Evolutionary conservation across 2,797 vertebrate species (phyloP).

Genomic region (Ctenochaetus hawaiiensis): DNA sequence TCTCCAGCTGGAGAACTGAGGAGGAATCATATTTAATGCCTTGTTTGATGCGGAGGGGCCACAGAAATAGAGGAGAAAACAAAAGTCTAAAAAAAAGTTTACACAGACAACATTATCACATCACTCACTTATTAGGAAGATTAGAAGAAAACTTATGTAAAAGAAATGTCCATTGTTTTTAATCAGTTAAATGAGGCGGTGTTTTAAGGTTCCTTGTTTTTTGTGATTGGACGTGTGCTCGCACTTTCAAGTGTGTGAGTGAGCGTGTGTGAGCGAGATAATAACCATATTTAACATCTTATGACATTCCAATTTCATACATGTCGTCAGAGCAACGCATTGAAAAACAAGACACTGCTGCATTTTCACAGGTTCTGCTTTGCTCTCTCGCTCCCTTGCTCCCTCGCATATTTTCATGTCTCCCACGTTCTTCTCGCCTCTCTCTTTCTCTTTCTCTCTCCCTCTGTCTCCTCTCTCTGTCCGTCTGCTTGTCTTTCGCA

Average conservation of each 20-base stretch:
- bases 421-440: constrained; percentile 76
- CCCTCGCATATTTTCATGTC: constrained; percentile 80
- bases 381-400: constrained; percentile 70
- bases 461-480: constrained; percentile 77
- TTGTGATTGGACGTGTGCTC: constrained; percentile 42
- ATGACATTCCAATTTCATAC: constrained; percentile 85
- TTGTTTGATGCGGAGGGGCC: constrained; percentile 77
- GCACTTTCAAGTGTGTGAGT: constrained; percentile 51
- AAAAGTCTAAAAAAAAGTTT: constrained; percentile 71
- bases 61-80: constrained; percentile 79
- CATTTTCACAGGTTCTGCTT: constrained; percentile 84
- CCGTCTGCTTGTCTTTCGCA: constrained; percentile 85
- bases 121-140: constrained; percentile 67
- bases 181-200: constrained; percentile 54
- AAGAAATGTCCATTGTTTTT: constrained; percentile 51
- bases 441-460: constrained; percentile 52
- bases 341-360: constrained; percentile 76
- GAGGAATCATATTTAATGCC: constrained; percentile 84
- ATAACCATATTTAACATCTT: constrained; percentile 84
- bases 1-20: constrained; percentile 83
- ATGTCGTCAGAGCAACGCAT: constrained; percentile 79
- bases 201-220: constrained; percentile 47
- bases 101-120: constrained; percentile 57
- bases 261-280: constrained; percentile 71
- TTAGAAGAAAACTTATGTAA: constrained; percentile 60